Percentiles rank a stretch among this genome's conserved stretches.
Evolutionary conservation across 2,797 vertebrate species (phyloP).

Genomic region (Platyrinchus mystaceus): DNA sequence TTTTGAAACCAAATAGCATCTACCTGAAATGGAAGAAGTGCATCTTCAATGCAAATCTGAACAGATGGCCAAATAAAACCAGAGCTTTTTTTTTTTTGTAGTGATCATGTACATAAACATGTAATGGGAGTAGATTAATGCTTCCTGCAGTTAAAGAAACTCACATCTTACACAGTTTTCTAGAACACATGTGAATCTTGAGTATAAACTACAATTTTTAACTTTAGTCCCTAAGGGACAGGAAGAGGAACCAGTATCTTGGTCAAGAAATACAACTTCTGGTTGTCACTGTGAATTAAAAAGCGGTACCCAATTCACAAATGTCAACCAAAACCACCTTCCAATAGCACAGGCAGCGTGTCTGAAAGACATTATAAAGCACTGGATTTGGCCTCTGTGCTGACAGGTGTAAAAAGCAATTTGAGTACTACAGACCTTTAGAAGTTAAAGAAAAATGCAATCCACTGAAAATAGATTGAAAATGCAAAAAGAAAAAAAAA

Average conservation of each 20-base stretch:
- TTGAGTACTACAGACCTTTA: not conserved
- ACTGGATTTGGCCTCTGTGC: not conserved
- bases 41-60: not conserved
- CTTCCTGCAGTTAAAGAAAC: not conserved
- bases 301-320: not conserved
- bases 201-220: not conserved
- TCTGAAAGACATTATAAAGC: not conserved
- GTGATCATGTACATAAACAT: not conserved
- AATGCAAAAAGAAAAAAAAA: not conserved
- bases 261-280: not conserved
- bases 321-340: not conserved
- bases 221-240: not conserved
- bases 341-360: not conserved
- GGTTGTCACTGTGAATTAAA: not conserved
- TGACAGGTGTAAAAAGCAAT: not conserved
- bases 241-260: not conserved
- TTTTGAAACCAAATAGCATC: not conserved
- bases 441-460: not conserved
- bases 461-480: not conserved
- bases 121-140: not conserved
- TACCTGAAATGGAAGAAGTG: not conserved
- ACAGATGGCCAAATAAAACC: not conserved
- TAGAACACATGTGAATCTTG: not conserved
- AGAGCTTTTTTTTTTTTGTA: not conserved
- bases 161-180: not conserved